Percentiles rank a stretch among this genome's conserved stretches.
phyloP scores from a whole-genome alignment of 2,113 vertebrate species.

The Tinamus guttatus region DNA sequence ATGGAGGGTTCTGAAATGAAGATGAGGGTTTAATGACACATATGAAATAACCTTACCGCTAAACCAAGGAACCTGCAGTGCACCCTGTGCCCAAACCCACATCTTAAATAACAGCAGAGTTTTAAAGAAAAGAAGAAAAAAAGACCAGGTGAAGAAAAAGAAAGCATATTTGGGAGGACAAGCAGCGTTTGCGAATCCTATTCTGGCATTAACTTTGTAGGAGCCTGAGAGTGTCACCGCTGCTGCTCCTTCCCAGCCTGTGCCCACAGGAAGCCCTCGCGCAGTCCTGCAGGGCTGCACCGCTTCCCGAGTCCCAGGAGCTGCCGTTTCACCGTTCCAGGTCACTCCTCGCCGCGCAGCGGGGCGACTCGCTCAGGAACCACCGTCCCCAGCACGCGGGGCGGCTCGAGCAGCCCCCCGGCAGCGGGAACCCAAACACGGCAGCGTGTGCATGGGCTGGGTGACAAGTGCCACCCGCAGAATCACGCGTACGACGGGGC shows the following conservation, averaged over 20 bases:
- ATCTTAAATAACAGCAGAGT: background rate
- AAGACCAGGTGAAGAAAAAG: background rate
- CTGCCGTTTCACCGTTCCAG: background rate
- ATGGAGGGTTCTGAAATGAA: background rate
- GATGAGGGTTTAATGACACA: background rate
- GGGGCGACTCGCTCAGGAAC: too few species aligned
- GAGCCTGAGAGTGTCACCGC: background rate
- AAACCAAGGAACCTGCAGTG: background rate
- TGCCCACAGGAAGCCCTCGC: background rate
- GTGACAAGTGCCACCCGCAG: too few species aligned
- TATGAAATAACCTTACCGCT: background rate
- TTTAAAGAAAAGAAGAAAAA: background rate
- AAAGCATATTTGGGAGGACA: background rate
- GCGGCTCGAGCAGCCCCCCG: too few species aligned
- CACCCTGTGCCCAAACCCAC: background rate
- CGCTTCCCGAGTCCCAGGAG: background rate
- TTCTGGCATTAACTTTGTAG: background rate
- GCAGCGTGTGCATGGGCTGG: too few species aligned
- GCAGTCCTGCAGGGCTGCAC: background rate
- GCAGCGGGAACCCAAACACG: too few species aligned
- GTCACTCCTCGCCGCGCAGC: too few species aligned
- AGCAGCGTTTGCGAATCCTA: background rate
- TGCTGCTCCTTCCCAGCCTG: background rate
- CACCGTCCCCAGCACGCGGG: too few species aligned
- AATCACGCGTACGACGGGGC: too few species aligned